Evolutionary conservation across 1,140 invertebrate species (phyloP), one percentile per base, ranked within the genome.

Genomic region (Coptotermes formosanus): DNA sequence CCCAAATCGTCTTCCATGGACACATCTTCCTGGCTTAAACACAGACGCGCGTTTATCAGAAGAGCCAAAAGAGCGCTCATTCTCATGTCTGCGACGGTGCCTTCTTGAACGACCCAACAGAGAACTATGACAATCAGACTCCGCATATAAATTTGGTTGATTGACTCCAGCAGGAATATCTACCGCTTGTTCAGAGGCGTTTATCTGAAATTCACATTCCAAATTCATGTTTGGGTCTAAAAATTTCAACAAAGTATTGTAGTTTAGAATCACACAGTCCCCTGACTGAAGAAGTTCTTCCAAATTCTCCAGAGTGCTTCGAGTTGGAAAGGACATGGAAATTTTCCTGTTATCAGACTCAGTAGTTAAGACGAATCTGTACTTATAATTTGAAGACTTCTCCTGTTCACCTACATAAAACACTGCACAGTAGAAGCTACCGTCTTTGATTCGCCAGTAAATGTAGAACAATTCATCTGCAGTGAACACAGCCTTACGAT

Each of bases 141-240:
- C 64, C 0, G 14, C 64, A 14, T 25, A 8, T 8, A 75, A 0
- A 75, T 9, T 9, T 30, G 6, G 25, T 75, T 75, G 25, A 30
- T n/a, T 30, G n/a, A 8, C 8, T 25, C 9, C 14, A 11, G 11
- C n/a, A n/a, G 64, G 0, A 30, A n/a, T 30, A 75, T 75, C 14
- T 11, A n/a, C 4, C 4, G n/a, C 64, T 30, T 0, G 7, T 75
- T 75, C 64, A 75, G 30, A 1, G n/a, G n/a, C 25, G 1, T 25
- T n/a, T n/a, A 75, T 75, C n/a, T 75, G 8, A 75, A 75, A 75
- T 30, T 75, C 64, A 75, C 64, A 75, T 30, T 75, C 64, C n/a
- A 75, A 30, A 75, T n/a, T 8, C 0, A 30, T 7, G 7, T 11
- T 75, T 75, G 64, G 2, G n/a, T 75, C 3, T 9, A 75, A 30